These are phyloP conservation scores for Pyrgus malvae DNA, from an alignment of 2,888 invertebrate genomes.

Conservation along the genomic window DNA sequence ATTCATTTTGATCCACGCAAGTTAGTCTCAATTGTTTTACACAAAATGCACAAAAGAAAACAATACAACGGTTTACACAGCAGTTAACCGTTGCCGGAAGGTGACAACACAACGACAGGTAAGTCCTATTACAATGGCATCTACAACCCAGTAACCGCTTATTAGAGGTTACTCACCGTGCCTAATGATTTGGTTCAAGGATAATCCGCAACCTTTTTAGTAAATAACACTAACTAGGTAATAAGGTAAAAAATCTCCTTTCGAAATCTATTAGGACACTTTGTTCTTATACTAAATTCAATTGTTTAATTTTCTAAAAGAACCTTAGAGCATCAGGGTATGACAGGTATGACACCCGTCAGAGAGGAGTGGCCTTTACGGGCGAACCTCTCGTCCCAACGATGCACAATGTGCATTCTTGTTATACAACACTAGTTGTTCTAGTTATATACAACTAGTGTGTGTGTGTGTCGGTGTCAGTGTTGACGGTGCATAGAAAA, in stretches of 20 bases:
- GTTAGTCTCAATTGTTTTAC: too few relatives aligned
- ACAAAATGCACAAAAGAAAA: not conserved
- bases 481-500: too few relatives aligned
- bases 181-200: slow-evolving; percentile 21
- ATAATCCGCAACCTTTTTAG: slow-evolving; percentile 7
- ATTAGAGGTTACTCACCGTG: slow-evolving; percentile 25
- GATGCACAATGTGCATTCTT: too few relatives aligned
- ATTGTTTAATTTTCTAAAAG: not conserved
- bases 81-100: slow-evolving; percentile 10
- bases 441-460: too few relatives aligned
- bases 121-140: slow-evolving; percentile 3
- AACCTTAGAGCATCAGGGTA: too few relatives aligned
- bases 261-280: not conserved
- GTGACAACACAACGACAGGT: slow-evolving; percentile 15
- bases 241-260: not conserved
- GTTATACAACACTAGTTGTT: too few relatives aligned
- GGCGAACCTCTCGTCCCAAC: too few relatives aligned
- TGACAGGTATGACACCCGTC: too few relatives aligned
- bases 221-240: not conserved
- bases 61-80: not conserved
- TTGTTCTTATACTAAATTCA: not conserved
- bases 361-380: too few relatives aligned
- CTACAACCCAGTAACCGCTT: slow-evolving; percentile 19
- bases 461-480: too few relatives aligned
- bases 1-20: too few relatives aligned